A percentile compares a stretch with the other conserved stretches of the same genome.
Conservation (phyloP, 1,140 invertebrate genomes). For the Tenebrio molitor region DNA sequence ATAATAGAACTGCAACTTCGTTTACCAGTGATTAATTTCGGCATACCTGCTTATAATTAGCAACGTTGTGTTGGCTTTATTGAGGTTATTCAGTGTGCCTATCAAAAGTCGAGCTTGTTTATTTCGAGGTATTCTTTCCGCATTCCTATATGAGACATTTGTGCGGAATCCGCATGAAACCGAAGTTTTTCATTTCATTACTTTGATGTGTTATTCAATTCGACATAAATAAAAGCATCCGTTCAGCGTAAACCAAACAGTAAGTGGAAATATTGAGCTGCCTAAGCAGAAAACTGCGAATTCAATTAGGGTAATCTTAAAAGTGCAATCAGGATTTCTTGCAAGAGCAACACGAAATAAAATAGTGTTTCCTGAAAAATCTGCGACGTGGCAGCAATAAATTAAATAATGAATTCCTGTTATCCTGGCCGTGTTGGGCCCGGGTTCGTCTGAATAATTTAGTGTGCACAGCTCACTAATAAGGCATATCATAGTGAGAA, state of each 20-base stretch:
- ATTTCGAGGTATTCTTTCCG: background rate
- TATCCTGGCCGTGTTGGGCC: constrained; percentile 46
- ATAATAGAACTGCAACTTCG: too few species aligned
- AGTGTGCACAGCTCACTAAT: constrained; percentile 54
- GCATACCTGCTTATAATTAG: too few species aligned
- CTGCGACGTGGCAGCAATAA: constrained; percentile 48
- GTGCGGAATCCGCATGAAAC: background rate
- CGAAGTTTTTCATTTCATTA: constrained; percentile 2
- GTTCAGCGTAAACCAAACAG: constrained; percentile 1
- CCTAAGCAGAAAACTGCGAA: constrained; percentile 30
- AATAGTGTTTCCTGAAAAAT: constrained; percentile 43
- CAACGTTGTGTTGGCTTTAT: too few species aligned
- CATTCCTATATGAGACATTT: background rate
- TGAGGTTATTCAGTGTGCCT: too few species aligned
- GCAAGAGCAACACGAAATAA: constrained; percentile 24
- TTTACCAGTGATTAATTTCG: too few species aligned
- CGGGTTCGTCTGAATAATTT: constrained; percentile 53
- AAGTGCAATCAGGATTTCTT: constrained; percentile 42
- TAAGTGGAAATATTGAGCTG: constrained; percentile 30
- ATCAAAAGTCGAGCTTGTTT: background rate
- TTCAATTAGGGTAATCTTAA: constrained; percentile 35
- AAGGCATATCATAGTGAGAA: constrained; percentile 55
- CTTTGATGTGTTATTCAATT: constrained; percentile 1
- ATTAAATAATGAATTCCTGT: constrained; percentile 52
- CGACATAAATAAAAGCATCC: constrained; percentile 9